These are phyloP conservation scores for Eupithecia centaureata DNA, from an alignment of 2,888 invertebrate species.

Conservation along the genomic window DNA sequence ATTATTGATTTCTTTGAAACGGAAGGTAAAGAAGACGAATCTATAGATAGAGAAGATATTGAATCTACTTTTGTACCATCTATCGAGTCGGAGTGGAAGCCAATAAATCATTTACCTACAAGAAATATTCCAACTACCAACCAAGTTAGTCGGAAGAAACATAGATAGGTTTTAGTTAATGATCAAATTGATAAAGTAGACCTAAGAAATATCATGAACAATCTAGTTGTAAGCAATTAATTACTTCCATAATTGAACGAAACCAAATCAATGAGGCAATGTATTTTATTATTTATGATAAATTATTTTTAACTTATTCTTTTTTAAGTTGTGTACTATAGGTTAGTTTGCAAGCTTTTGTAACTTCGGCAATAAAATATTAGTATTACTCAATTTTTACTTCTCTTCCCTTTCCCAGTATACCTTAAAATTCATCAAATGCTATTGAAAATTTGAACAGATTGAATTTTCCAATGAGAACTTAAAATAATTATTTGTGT, in stretches of 20 bases:
- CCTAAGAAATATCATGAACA: constrained; percentile 8
- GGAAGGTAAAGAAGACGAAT: constrained; percentile 63
- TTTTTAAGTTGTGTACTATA: constrained; percentile 30
- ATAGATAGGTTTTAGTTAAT: constrained; percentile 39
- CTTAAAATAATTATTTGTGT: not conserved
- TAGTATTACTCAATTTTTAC: not conserved
- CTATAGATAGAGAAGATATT: constrained; percentile 74
- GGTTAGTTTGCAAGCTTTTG: constrained; percentile 23
- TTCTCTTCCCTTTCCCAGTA: too few species aligned
- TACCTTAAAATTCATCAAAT: not conserved
- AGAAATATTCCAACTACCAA: constrained; percentile 52
- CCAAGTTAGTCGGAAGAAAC: constrained; percentile 44
- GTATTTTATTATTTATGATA: constrained; percentile 48
- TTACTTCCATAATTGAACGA: constrained; percentile 52
- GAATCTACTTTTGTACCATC: constrained; percentile 58
- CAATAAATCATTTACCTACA: constrained; percentile 68
- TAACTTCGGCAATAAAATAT: constrained; percentile 44
- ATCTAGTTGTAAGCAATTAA: constrained; percentile 22
- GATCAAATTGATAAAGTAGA: not conserved
- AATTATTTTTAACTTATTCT: constrained; percentile 43
- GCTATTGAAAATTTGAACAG: too few species aligned
- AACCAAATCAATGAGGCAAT: constrained; percentile 74
- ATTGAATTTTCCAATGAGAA: not conserved
- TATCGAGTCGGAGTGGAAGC: constrained; percentile 78
- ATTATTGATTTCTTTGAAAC: constrained; percentile 91